Evolutionary conservation across 2,888 invertebrate species (phyloP), one percentile per base, ranked within the genome.

Genomic region (Hyalella azteca): DNA sequence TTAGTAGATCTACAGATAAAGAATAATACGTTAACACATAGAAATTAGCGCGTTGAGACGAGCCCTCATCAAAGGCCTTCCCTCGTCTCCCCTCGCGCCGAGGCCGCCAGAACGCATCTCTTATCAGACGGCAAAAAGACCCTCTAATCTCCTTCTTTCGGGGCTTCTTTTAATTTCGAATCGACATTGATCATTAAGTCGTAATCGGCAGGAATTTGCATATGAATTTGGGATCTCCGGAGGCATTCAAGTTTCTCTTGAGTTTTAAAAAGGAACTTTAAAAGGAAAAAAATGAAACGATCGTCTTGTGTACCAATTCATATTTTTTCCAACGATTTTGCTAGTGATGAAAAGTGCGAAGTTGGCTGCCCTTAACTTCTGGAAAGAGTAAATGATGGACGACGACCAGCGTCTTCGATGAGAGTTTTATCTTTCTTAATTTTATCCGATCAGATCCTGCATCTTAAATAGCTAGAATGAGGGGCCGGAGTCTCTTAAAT

Each of bases 181-280:
- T 66, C 66, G 66, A 66, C 66, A 66, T 66, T 66, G 66, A 66
- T 66, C 66, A 66, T 66, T 66, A 66, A 66, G 66, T 66, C 66
- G 66, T 66, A 66, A 66, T 66, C 66, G 66, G 36, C 66, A 66
- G 66, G 39, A 66, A 66, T 66, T 66, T 66, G 66, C 66, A 66
- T 66, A 66, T 66, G 66, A 66, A 66, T 66, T 66, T 66, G 66
- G 36, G 66, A 66, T 66, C 66, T 36, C 66, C 13, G 11, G 66
- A 36, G 66, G 66, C 66, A 66, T 66, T 66, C 66, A 66, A 66
- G 66, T 66, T 66, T 66, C 36, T 29, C 36, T 29, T 36, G 66
- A 32, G 66, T 66, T 66, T 66, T 36, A 66, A 66, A 19, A 29
- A 36, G 66, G 36, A 36, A 29, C 66, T 66, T 26, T 19, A 7